Base-by-base conservation (phyloP, 1,140 invertebrate genomes). In the Pachypeltis micranthus region DNA sequence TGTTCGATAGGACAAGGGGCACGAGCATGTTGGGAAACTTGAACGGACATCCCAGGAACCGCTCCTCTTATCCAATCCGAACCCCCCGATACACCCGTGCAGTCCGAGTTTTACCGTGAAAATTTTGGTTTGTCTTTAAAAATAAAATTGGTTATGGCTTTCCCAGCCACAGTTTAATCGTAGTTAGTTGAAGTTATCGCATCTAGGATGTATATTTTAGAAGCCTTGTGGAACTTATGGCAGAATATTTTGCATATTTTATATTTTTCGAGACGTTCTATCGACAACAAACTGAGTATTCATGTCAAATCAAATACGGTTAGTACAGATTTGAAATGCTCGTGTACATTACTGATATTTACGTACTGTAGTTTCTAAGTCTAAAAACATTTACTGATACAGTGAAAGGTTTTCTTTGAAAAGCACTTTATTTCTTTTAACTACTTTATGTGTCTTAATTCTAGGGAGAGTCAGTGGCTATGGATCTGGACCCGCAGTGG, bases 401-500 rank as follows among this genome's bases (percentile, higher is more conserved):
- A 39, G 7, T 16, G 31, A 10, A 39, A 10, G 7, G 16, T 7
- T 7, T 7, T 7, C 7, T 7, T 16, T 39, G 31, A 39, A 39
- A 39, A 39, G 16, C 31, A 10, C 7, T 10, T 39, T 39, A 10
- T 10, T 16, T 7, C 31, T 39, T 39, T 10, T 16, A 39, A 39
- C 31, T 39, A 10, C 7, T 16, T 39, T 39, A 10, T 39, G 31
- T 7, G 31, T 51, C 10, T 51, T 14, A 16, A 16, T 51, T 39
- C 7, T 21, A 57, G 27, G 55, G 55, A 4, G 25, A 27, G 2
- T 84, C 83, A 1, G 69, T 89, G 39, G 76, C 81, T 0, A 77
- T 88, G 0, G 80, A 87, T 69, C 74, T 90, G 60, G 81, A 88
- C 76, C 85, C 85, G 44, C 80, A 84, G 71, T 88, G 85, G 84